Conservation (phyloP, 2,113 vertebrate genomes). For the Menidia beryllina region DNA sequence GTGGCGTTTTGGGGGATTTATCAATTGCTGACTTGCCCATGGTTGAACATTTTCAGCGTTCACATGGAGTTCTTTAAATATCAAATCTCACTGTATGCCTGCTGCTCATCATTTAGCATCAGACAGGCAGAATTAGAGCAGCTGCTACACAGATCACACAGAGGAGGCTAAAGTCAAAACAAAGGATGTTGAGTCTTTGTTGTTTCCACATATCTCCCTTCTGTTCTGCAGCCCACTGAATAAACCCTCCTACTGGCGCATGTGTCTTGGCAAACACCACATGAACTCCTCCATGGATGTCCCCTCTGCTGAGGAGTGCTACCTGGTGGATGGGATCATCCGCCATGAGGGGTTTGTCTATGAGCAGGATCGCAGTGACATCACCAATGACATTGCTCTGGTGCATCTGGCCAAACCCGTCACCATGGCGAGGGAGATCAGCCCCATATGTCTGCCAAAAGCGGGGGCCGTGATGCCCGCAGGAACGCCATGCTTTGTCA, state of each 20-base stretch:
- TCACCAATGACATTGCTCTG: conserved; percentile 76
- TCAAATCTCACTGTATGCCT: too few relatives aligned
- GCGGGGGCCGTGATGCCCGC: conserved; percentile 54
- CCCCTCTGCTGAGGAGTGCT: conserved; percentile 69
- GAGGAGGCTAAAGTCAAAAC: too few relatives aligned
- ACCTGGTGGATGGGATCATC: conserved; percentile 69
- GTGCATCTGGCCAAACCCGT: conserved; percentile 73
- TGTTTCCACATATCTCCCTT: too few relatives aligned
- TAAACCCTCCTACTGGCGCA: conserved; percentile 61
- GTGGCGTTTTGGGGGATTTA: not conserved
- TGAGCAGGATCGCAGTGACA: conserved; percentile 59
- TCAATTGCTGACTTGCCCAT: not conserved
- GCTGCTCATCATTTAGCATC: too few relatives aligned
- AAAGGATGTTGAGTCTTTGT: too few relatives aligned
- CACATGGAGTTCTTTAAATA: too few relatives aligned
- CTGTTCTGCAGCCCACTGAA: conserved; percentile 47
- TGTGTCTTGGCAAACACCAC: conserved; percentile 80
- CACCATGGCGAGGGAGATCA: conserved; percentile 74
- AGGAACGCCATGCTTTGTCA: conserved; percentile 74
- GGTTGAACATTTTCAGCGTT: too few relatives aligned
- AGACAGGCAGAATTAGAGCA: too few relatives aligned
- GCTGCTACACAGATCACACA: too few relatives aligned
- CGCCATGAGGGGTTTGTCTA: conserved; percentile 74
- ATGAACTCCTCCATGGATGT: conserved; percentile 74
- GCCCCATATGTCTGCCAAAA: conserved; percentile 76